Evolutionary conservation across 2,797 vertebrate genomes (phyloP), one percentile per base, ranked within the genome.

Genomic region (Leptatherina wallacei): DNA sequence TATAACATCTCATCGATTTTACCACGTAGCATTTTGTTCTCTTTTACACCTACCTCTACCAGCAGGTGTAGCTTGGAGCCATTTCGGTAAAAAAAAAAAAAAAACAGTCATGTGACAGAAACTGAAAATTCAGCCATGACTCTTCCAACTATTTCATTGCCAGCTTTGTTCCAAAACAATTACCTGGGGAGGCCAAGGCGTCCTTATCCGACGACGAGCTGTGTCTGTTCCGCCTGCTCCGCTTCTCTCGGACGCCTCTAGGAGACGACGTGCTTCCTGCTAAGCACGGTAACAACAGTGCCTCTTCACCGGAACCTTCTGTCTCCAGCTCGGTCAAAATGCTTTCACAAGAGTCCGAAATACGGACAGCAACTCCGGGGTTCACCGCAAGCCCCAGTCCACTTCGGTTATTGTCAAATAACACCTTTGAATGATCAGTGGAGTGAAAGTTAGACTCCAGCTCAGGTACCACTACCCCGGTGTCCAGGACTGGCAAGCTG

Each of bases 121-220:
- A 65, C 4, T 20, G 58, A 61, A 5, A 11, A 3, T 0, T 6
- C 10, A n/a, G 38, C 18, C 20, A 6, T 30, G 22, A 4, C 1
- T 30, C 24, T n/a, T 2, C 14, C 7, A n/a, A 35, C 54, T 49
- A 10, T 0, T 0, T 20, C 5, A 33, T 9, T 13, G n/a, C 40
- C 11, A 1, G 35, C 24, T 27, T 40, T 27, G 40, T 55, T 71
- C 58, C n/a, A 5, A 40, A 61, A 5, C 2, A 38, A 0, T 88
- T 90, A 95, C 95, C 94, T 83, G 95, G 94, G 20, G 95, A 95
- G 36, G 93, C 86, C 69, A 93, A 71, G 14, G 85, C 85, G 70
- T 95, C 94, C 78, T 90, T 94, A 84, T 95, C 95, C 24, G 94
- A 95, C 0, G 94, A 94, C 0, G 94, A 95, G 88, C 94, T 94